Percentiles rank a stretch among this genome's conserved stretches.
phyloP scores from a whole-genome alignment of 1,140 invertebrate species.

The Lasioglossum albipes region DNA sequence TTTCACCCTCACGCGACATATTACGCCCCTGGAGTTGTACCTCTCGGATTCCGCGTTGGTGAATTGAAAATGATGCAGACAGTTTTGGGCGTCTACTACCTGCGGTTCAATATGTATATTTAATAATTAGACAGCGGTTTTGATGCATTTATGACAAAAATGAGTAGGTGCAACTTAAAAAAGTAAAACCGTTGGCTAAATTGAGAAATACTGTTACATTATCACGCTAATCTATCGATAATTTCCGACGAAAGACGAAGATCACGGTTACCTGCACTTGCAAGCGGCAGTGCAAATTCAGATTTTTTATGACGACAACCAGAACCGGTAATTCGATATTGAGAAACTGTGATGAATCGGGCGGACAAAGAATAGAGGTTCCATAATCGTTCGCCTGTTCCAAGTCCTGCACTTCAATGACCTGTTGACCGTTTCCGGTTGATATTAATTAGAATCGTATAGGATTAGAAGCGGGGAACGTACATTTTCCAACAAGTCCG shows the following conservation, averaged over 20 bases:
- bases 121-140: too few relatives aligned
- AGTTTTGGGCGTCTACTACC: conserved; percentile 52
- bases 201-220: too few relatives aligned
- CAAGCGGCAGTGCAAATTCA: conserved; percentile 50
- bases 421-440: conserved; percentile 43
- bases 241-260: too few relatives aligned
- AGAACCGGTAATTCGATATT: conserved; percentile 64
- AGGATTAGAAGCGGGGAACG: not conserved
- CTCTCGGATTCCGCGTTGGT: conserved; percentile 44
- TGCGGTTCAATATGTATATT: conserved; percentile 12
- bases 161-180: too few relatives aligned
- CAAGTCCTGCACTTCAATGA: conserved; percentile 69
- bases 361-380: conserved; percentile 66
- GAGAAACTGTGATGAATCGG: conserved; percentile 51
- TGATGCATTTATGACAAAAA: too few relatives aligned
- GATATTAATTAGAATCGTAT: not conserved
- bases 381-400: conserved; percentile 54
- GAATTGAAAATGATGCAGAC: conserved; percentile 54
- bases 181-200: too few relatives aligned
- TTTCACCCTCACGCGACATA: conserved; percentile 37
- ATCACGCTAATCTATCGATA: too few relatives aligned
- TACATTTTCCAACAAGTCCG: conserved; percentile 69
- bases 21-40: conserved; percentile 22
- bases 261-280: conserved; percentile 63
- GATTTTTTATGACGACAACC: conserved; percentile 67